Base-by-base conservation (phyloP, 2,888 invertebrate genomes). In the Itoplectis maculator region DNA sequence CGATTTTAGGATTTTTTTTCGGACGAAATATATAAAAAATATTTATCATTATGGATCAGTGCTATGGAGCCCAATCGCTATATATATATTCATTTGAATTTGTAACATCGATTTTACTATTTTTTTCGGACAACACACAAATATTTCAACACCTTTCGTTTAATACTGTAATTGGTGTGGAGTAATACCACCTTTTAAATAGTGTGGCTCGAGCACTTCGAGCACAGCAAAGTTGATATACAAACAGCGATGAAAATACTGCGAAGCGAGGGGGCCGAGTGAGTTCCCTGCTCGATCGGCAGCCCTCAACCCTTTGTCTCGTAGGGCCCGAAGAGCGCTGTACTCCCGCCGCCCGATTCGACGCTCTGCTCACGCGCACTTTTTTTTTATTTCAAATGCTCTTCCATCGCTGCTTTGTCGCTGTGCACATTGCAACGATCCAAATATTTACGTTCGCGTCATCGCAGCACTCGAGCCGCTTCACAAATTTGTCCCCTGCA, bases 221-320 rank as follows among this genome's bases (percentile, higher is more conserved):
- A n/a, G n/a, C n/a, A n/a, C 35, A 13, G 54, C 45, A 72, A 72
- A 79, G 76, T n/a, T n/a, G n/a, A 79, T 68, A 80, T 70, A 81
- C 70, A 79, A 79, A 79, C 56, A 79, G 49, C 69, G 68, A 82
- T 79, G 79, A 79, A 66, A 79, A 79, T 79, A 65, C 37, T 54
- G 72, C 59, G 78, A 74, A 56, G 49, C 45, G 35, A 65, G 70
- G 9, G 23, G 49, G 59, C 35, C 49, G 35, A 47, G 15, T 63
- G 47, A 49, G 63, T 56, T 72, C 56, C 37, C 11, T 40, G 18
- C 35, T 1, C 40, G 45, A 29, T 45, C 3, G 23, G 18, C 7
- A 61, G n/a, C 45, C 9, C 18, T 63, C 15, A 65, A 65, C 65
- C 65, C 65, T 65, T 65, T 65, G 65, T 65, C 45, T 45, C 13